Percentiles rank a stretch among this genome's conserved stretches.
phyloP scores from a whole-genome alignment of 1,140 invertebrate genomes.

The Adoxophyes honmai region DNA sequence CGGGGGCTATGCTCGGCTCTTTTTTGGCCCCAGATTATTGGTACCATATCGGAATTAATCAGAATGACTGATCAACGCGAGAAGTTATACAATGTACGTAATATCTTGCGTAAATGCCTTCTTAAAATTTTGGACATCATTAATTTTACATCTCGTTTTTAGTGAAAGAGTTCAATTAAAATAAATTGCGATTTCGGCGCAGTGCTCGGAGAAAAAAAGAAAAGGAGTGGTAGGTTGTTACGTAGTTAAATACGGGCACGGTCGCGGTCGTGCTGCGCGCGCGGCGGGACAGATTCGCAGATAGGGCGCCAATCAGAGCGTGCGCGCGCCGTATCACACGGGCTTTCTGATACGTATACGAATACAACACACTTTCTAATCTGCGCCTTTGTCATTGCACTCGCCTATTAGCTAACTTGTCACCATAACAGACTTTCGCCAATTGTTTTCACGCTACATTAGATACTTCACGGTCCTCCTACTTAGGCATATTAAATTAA shows the following conservation, averaged over 20 bases:
- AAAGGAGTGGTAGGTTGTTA: neutral
- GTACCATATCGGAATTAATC: conserved; percentile 15
- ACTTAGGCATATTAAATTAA: conserved; percentile 28
- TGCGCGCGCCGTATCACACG: conserved; percentile 54
- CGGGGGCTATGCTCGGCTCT: neutral
- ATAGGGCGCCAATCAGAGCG: conserved; percentile 72
- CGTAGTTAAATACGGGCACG: conserved; percentile 11
- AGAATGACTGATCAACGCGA: conserved; percentile 16
- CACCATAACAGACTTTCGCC: conserved; percentile 67
- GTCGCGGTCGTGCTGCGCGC: conserved; percentile 23
- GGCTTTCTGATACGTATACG: conserved; percentile 57
- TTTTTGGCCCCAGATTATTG: conserved; percentile 13
- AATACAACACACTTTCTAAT: conserved; percentile 75
- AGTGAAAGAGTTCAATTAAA: conserved; percentile 13
- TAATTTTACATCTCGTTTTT: neutral
- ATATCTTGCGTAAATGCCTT: conserved; percentile 2
- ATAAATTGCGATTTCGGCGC: conserved; percentile 1
- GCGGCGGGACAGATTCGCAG: conserved; percentile 63
- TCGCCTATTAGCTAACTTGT: conserved; percentile 66
- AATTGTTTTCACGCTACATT: conserved; percentile 75
- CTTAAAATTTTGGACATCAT: conserved; percentile 3
- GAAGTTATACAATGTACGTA: conserved; percentile 20
- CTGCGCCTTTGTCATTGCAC: conserved; percentile 69
- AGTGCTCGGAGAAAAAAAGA: conserved; percentile 2
- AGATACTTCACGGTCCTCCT: conserved; percentile 55